These are phyloP conservation scores for Dendrolimus punctatus DNA, from an alignment of 1,140 invertebrate species.

Conservation along the genomic window DNA sequence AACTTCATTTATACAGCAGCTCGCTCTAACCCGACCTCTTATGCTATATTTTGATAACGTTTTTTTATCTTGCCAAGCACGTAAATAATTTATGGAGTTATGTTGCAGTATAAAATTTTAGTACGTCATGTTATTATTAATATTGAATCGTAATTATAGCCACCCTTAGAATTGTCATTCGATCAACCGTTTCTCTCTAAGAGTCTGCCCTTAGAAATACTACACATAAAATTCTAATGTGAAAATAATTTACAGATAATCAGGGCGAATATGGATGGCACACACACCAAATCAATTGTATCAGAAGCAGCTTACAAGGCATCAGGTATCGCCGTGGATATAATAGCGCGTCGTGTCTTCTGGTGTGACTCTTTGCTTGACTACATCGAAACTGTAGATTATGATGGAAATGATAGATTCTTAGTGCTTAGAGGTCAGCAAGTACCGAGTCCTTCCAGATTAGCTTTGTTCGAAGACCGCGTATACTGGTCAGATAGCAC, in stretches of 20 bases:
- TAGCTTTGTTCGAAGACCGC: slow-evolving; percentile 92
- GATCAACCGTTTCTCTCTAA: too few relatives aligned
- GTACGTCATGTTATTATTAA: too few relatives aligned
- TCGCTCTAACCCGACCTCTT: too few relatives aligned
- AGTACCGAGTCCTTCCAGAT: slow-evolving; percentile 88
- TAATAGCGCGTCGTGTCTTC: slow-evolving; percentile 90
- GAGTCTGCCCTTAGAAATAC: too few relatives aligned
- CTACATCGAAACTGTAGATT: slow-evolving; percentile 98
- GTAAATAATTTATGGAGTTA: too few relatives aligned
- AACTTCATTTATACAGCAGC: too few relatives aligned
- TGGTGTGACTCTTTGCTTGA: slow-evolving; percentile 97
- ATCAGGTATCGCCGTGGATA: slow-evolving; percentile 88
- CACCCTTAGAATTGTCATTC: too few relatives aligned
- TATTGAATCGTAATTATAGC: too few relatives aligned
- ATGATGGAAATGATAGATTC: slow-evolving; percentile 87
- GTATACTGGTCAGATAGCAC: slow-evolving; percentile 97
- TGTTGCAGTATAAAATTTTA: too few relatives aligned
- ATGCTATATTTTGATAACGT: too few relatives aligned
- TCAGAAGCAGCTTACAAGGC: slow-evolving; percentile 93
- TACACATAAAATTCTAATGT: not conserved
- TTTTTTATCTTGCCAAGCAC: too few relatives aligned
- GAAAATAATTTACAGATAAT: slow-evolving; percentile 72
- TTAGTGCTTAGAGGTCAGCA: slow-evolving; percentile 86
- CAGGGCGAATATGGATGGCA: slow-evolving; percentile 94
- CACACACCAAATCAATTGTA: slow-evolving; percentile 85